A percentile compares a stretch with the other conserved stretches of the same genome.
These are phyloP conservation scores for Holotrichia oblita DNA, from an alignment of 1,140 invertebrate genomes.

Conservation along the genomic window DNA sequence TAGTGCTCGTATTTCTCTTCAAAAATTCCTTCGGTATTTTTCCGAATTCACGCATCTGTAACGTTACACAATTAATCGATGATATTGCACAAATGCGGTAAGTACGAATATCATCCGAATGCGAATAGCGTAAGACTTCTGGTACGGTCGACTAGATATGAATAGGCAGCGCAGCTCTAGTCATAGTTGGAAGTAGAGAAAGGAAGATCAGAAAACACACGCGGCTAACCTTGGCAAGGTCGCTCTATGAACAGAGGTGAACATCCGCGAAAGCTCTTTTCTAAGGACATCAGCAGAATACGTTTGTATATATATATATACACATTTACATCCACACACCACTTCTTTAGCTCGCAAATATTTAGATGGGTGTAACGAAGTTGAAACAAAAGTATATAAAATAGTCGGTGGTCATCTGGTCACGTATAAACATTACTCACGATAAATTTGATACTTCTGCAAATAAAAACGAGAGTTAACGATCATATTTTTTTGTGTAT, in stretches of 20 bases:
- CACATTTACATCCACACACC: background rate
- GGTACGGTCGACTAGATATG: conserved; percentile 20
- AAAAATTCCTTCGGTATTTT: conserved; percentile 11
- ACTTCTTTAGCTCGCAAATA: conserved; percentile 6
- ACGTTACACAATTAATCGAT: conserved; percentile 20
- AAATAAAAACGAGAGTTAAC: too few relatives aligned
- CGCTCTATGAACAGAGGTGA: conserved; percentile 29
- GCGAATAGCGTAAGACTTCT: conserved; percentile 14
- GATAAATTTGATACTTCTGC: too few relatives aligned
- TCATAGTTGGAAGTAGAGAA: background rate
- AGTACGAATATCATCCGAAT: conserved; percentile 6
- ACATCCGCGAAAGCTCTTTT: conserved; percentile 26
- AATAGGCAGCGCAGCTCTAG: background rate
- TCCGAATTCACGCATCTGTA: conserved; percentile 26
- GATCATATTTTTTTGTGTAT: too few relatives aligned
- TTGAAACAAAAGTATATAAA: too few relatives aligned
- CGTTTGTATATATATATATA: background rate
- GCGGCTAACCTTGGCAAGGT: conserved; percentile 35
- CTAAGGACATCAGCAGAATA: conserved; percentile 14
- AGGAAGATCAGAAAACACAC: conserved; percentile 23
- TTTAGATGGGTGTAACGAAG: background rate
- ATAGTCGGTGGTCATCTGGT: too few relatives aligned
- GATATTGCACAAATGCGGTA: background rate
- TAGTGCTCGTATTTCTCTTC: background rate
- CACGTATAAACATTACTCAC: too few relatives aligned